Base-by-base conservation (phyloP, 1,140 invertebrate genomes). In the Cydia fagiglandana region DNA sequence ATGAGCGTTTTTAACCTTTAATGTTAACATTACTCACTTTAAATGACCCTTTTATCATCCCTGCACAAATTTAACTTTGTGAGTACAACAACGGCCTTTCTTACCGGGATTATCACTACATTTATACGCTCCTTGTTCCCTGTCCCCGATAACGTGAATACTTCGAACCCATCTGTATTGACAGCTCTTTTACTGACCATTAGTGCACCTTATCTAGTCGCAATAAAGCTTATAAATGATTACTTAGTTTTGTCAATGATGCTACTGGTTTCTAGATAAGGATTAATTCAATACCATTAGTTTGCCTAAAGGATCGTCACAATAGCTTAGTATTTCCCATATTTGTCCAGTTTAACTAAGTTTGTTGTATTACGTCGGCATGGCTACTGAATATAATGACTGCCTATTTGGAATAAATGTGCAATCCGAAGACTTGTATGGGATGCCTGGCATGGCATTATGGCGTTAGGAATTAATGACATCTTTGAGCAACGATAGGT, bases 241-340 rank as follows among this genome's bases (percentile, higher is more conserved):
- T 12, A 17, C n/a, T 13, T 56, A 17, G 13, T 56, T 56, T 17
- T 17, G 53, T 13, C n/a, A 17, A 17, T 56, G n/a, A 17, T 56
- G 50, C 47, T 15, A 61, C 2, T 61, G 7, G 30, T 68, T 64
- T 61, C 75, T 53, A 73, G 78, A 82, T 82, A 82, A 80, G 77
- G 75, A 28, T 74, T 80, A 78, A 80, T 77, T 80, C 50, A 77
- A 80, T 76, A 12, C 73, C 74, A 75, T 77, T 79, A 78, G 77
- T 77, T 53, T 77, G 73, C 79, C 75, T 76, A 38, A 70, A 70
- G 34, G 75, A 73, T 77, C 30, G 30, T 73, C 66, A 79, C 79
- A 83, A 83, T 83, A 73, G 74, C 66, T 45, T 53, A 53, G 66
- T n/a, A 73, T 75, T 76, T 78, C 64, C 68, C 78, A 73, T 70